Base-by-base conservation (phyloP, 37 sponge, comb jelly and placozoan species). In the Beroe forskalii region DNA sequence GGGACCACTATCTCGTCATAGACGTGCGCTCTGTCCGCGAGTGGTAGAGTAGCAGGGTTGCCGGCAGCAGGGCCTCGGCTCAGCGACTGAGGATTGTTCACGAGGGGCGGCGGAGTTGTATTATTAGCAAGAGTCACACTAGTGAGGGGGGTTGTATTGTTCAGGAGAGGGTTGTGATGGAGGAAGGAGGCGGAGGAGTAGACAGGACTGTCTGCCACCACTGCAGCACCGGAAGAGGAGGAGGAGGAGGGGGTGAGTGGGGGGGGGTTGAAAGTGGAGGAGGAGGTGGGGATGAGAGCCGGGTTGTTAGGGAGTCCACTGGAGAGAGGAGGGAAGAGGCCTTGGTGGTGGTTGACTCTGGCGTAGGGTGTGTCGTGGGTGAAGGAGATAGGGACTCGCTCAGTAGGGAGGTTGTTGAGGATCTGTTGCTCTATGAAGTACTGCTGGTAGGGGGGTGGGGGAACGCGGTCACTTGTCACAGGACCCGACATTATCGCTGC, bases 1-100 rank as follows among this genome's bases (percentile, higher is more conserved):
- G 86, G 86, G 38, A 80, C 86, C 30, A 80, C 55, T n/a, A 80
- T 80, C 48, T 80, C 86, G 22, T 80, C 86, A 23, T 80, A 80
- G 1, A 80, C 86, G 41, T 80, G 86, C 40, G 86, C n/a, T 25
- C 86, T 41, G n/a, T n/a, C n/a, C n/a, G n/a, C n/a, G n/a, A n/a
- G n/a, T n/a, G n/a, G n/a, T n/a, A n/a, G n/a, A n/a, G n/a, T n/a
- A n/a, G n/a, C n/a, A n/a, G n/a, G n/a, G n/a, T n/a, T n/a, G n/a
- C n/a, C n/a, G n/a, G n/a, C n/a, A n/a, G n/a, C n/a, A n/a, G n/a
- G n/a, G n/a, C n/a, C n/a, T n/a, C n/a, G n/a, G n/a, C n/a, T n/a
- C n/a, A n/a, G n/a, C n/a, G n/a, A n/a, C 66, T 22, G 25, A 3
- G 14, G 30, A 6, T 8, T 22, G n/a, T n/a, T n/a, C n/a, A n/a